Evolutionary conservation across 2,113 vertebrate species (phyloP).

Genomic region (Phalacrocorax carbo): DNA sequence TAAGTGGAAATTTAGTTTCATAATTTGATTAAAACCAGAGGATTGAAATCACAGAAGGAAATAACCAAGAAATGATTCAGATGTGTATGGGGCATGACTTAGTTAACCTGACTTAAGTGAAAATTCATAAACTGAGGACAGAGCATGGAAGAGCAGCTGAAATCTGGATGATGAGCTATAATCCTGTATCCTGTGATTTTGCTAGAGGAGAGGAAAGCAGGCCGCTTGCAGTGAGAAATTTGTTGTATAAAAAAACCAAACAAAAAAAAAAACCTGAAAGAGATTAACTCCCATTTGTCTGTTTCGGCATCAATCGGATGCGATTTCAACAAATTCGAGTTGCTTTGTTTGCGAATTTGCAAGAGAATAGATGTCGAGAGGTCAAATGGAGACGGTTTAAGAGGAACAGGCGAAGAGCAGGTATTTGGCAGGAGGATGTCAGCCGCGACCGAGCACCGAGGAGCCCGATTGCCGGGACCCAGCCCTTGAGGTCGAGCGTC

Average conservation of each 20-base stretch:
- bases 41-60: neutral
- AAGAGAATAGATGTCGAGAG: accelerated
- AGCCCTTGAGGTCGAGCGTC: accelerated
- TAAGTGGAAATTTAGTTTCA: neutral
- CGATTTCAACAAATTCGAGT: neutral
- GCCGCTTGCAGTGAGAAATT: neutral
- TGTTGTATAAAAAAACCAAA: neutral
- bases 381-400: accelerated
- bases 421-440: neutral
- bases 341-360: neutral
- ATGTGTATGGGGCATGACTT: neutral
- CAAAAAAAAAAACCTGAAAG: too few species aligned
- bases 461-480: neutral
- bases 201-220: neutral
- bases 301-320: neutral
- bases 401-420: neutral
- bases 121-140: neutral
- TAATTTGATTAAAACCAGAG: neutral
- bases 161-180: neutral
- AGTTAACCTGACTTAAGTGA: neutral
- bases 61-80: neutral
- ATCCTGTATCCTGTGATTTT: neutral
- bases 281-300: neutral
- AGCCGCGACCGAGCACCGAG: accelerated
- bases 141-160: neutral